Percentiles rank a stretch among this genome's conserved stretches.
These are phyloP conservation scores for Hydroisotoma schaefferi DNA, from an alignment of 2,888 invertebrate genomes.

Conservation along the genomic window DNA sequence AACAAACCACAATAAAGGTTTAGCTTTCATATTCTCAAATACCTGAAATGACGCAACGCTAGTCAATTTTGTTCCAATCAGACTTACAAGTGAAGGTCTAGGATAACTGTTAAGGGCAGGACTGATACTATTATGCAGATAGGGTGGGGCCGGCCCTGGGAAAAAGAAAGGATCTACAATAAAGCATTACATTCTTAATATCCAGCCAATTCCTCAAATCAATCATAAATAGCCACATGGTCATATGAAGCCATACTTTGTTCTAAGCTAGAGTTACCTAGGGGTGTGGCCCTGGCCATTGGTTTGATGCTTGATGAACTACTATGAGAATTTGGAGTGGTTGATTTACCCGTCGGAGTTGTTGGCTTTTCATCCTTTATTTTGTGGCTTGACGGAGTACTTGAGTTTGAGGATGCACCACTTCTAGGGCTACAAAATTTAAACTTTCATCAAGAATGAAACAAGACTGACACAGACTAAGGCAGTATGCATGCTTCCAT, in stretches of 20 bases:
- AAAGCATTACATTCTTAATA: slow-evolving; percentile 9
- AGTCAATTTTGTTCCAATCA: too few relatives aligned
- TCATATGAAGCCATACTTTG: too few relatives aligned
- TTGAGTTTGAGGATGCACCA: slow-evolving; percentile 85
- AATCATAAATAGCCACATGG: too few relatives aligned
- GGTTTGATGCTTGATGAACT: slow-evolving; percentile 55
- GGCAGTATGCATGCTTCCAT: too few relatives aligned
- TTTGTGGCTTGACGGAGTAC: slow-evolving; percentile 82
- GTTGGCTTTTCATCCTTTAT: slow-evolving; percentile 77
- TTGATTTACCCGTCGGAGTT: slow-evolving; percentile 85
- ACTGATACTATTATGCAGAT: slow-evolving; percentile 63
- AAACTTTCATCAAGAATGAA: too few relatives aligned
- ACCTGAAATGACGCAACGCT: too few relatives aligned
- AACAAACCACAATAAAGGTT: too few relatives aligned
- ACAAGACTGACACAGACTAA: too few relatives aligned
- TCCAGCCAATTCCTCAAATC: too few relatives aligned
- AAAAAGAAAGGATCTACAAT: slow-evolving; percentile 38
- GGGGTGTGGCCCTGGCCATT: slow-evolving; percentile 56
- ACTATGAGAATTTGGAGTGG: slow-evolving; percentile 69
- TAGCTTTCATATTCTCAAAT: too few relatives aligned
- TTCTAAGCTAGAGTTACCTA: slow-evolving; percentile 49
- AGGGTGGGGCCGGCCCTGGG: slow-evolving; percentile 45
- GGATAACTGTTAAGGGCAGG: slow-evolving; percentile 65
- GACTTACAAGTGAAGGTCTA: slow-evolving; percentile 58
- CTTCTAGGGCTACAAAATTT: slow-evolving; percentile 62